Percentiles rank a stretch among this genome's conserved stretches.
Conservation (phyloP, 1,140 invertebrate genomes). For the Orius insidiosus region DNA sequence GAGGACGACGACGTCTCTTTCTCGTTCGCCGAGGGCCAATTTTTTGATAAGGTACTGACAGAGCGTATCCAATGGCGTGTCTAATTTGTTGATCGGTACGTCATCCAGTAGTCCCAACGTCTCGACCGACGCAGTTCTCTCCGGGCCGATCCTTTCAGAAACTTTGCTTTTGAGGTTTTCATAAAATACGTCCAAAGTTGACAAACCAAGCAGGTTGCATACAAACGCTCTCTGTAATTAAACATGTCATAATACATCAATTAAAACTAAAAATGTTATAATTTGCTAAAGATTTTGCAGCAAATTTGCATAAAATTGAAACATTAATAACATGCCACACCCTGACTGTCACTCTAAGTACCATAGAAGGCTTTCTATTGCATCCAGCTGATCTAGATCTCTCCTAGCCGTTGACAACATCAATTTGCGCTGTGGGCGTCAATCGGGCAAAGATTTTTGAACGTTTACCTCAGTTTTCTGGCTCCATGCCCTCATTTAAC, state of each 20-base stretch:
- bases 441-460: too few species aligned
- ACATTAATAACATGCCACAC: neutral
- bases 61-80: slow-evolving; percentile 81
- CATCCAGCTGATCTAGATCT: too few species aligned
- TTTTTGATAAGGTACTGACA: slow-evolving; percentile 76
- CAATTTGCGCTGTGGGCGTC: too few species aligned
- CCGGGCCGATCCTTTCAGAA: slow-evolving; percentile 53
- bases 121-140: slow-evolving; percentile 54
- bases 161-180: slow-evolving; percentile 77
- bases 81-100: slow-evolving; percentile 56
- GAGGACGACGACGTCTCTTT: slow-evolving; percentile 86
- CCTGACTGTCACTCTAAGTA: too few species aligned
- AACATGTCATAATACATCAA: neutral
- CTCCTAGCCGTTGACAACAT: too few species aligned
- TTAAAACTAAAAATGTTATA: neutral
- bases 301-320: neutral
- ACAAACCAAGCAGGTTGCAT: slow-evolving; percentile 66
- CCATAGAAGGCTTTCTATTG: too few species aligned
- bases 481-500: too few species aligned
- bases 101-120: slow-evolving; percentile 74
- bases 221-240: slow-evolving; percentile 57
- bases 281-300: neutral
- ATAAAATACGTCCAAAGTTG: slow-evolving; percentile 75
- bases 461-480: too few species aligned
- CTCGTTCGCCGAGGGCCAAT: slow-evolving; percentile 50